Base-by-base conservation (phyloP, 2,797 vertebrate species). In the Rachycentron canadum region DNA sequence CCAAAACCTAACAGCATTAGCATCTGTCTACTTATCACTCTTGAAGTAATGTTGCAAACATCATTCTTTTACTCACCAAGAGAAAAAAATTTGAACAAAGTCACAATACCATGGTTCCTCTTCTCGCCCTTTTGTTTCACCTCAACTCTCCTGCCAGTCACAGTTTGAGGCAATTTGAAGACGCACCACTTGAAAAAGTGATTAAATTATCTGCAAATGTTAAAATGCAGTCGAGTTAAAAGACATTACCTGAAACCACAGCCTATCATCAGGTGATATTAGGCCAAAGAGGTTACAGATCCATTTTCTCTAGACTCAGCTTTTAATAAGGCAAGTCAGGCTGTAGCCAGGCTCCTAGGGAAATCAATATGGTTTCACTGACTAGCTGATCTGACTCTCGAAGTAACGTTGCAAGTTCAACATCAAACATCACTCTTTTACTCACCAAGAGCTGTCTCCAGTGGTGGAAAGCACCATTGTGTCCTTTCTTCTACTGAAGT, bases 361-460 rank as follows among this genome's bases (percentile, higher is more conserved):
- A 77, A 76, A 81, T 81, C 84, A 78, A 88, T 84, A 53, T 49
- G 69, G 60, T 63, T 60, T 69, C 30, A 86, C 84, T 65, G 83
- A 86, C 86, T 81, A 43, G 69, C 73, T 76, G 50, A 70, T 86
- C 63, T 62, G 65, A 71, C 58, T 85, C 76, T n/a, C n/a, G n/a
- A n/a, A n/a, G n/a, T n/a, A n/a, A n/a, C n/a, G n/a, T n/a, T n/a
- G n/a, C n/a, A n/a, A n/a, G n/a, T 32, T 32, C 32, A 32, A 32
- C 32, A 3, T 32, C 32, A 32, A 32, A 32, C 32, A 32, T n/a
- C n/a, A 32, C 3, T 32, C 7, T 32, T 3, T 3, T 3, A 32
- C 32, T 32, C 32, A 32, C 32, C 32, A 32, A 32, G 7, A 3
- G 32, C 32, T 32, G 32, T 32, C 3, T 32, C 32, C 32, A 32